Evolutionary conservation across 2,113 vertebrate species (phyloP).

Genomic region (Calidris pugnax): DNA sequence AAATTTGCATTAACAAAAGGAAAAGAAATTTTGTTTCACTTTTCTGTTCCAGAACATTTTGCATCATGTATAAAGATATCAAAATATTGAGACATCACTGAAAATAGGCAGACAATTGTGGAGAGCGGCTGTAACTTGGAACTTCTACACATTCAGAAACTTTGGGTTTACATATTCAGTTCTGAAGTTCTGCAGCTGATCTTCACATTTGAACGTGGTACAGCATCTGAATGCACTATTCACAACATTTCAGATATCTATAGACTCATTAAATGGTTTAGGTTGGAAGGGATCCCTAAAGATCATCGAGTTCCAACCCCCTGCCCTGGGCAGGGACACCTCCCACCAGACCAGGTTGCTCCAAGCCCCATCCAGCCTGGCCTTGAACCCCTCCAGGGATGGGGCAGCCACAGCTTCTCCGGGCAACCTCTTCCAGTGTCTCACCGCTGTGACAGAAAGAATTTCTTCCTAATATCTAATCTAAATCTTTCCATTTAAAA

Average conservation of each 20-base stretch:
- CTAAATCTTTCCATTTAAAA: not conserved
- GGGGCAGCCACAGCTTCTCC: not conserved
- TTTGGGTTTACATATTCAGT: not conserved
- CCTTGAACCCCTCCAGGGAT: not conserved
- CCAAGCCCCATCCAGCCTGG: not conserved
- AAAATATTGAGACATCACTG: conserved; percentile 52
- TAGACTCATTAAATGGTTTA: not conserved
- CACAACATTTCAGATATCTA: not conserved
- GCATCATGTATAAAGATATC: conserved; percentile 14
- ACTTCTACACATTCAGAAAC: not conserved
- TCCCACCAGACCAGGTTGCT: not conserved
- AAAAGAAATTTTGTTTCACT: conserved; percentile 14
- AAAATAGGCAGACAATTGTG: conserved; percentile 18
- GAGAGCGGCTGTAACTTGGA: not conserved
- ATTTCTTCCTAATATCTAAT: not conserved
- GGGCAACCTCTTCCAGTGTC: not conserved
- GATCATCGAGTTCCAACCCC: not conserved
- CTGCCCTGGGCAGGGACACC: not conserved
- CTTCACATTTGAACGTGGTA: rapidly evolving
- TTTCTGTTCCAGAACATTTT: conserved; percentile 19
- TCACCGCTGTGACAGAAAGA: not conserved
- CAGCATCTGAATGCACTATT: not conserved
- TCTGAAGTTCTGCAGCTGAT: not conserved
- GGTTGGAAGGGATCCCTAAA: not conserved
- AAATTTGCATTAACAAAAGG: conserved; percentile 26